Percentiles rank a stretch among this genome's conserved stretches.
Conservation (phyloP, 2,113 vertebrate genomes). For the Corydoras sp. region DNA sequence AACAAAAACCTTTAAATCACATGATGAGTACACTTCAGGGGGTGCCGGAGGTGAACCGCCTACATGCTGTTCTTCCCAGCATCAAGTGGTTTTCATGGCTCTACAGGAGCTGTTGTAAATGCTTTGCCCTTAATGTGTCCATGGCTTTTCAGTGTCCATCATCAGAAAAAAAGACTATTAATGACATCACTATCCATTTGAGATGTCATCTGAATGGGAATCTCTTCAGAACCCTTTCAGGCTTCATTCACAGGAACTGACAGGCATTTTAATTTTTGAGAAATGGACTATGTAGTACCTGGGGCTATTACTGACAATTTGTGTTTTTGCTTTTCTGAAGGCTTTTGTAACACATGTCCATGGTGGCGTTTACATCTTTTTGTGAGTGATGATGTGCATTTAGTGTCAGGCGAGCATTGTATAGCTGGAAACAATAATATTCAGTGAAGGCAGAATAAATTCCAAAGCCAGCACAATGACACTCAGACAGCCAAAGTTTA, state of each 20-base stretch:
- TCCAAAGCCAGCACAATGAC: background rate
- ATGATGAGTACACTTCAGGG: background rate
- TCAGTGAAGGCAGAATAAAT: no score
- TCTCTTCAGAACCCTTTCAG: background rate
- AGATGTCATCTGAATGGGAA: background rate
- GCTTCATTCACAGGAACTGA: background rate
- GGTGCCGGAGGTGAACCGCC: slow-evolving; percentile 10
- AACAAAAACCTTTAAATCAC: slow-evolving; percentile 12
- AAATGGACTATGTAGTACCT: background rate
- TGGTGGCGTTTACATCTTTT: background rate
- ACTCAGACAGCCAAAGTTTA: background rate
- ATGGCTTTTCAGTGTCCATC: slow-evolving; percentile 11
- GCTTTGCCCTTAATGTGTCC: background rate
- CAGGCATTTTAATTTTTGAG: background rate
- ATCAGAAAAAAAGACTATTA: background rate
- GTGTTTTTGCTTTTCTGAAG: background rate
- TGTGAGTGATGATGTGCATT: background rate
- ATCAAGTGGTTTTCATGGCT: slow-evolving; percentile 12
- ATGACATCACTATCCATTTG: background rate
- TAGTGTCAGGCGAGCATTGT: background rate
- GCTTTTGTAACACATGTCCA: background rate
- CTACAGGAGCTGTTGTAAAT: slow-evolving; percentile 12
- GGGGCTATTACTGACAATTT: slow-evolving; percentile 4
- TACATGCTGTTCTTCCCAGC: slow-evolving; percentile 15
- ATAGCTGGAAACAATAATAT: background rate